Evolutionary conservation across 2,113 vertebrate species (phyloP).

Genomic region (western clawed frog (Xenopus tropicalis)): UCB_Xtro_10.0 CM004447.2:82947501-82948000

Average conservation of each 20-base stretch:
- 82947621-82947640: too few relatives aligned
- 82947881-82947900: conserved; percentile 47
- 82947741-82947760: conserved; percentile 10
- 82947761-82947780: conserved; percentile 33
- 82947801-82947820: conserved; percentile 47
- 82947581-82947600: too few relatives aligned
- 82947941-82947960: conserved; percentile 30
- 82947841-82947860: conserved; percentile 22
- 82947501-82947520: too few relatives aligned
- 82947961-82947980: background rate
- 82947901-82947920: conserved; percentile 35
- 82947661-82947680: too few relatives aligned
- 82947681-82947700: too few relatives aligned
- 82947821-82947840: conserved; percentile 36
- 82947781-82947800: conserved; percentile 47
- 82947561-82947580: too few relatives aligned
- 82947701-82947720: too few relatives aligned
- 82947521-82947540: too few relatives aligned
- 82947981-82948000: conserved; percentile 60
- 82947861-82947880: conserved; percentile 30
- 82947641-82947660: too few relatives aligned
- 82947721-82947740: too few relatives aligned
- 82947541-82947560: too few relatives aligned
- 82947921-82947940: conserved; percentile 45
- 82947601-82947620: too few relatives aligned